Evolutionary conservation across 92 coral and sea anemone genomes (phyloP), one percentile per base, ranked within the genome.

Genomic region (Paragorgia papillata): DNA sequence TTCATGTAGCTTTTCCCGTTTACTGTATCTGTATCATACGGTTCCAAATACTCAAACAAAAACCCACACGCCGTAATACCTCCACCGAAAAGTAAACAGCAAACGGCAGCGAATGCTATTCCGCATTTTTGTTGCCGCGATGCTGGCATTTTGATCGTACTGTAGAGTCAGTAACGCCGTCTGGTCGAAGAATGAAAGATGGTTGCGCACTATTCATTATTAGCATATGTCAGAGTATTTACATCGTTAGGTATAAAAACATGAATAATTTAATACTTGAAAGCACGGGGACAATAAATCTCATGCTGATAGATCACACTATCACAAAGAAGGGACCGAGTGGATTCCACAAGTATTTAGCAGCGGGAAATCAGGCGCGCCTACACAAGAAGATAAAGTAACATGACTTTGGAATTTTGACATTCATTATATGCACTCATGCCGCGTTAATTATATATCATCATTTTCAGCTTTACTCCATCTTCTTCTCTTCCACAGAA

Each of bases 21-120:
- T 1, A 31, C 58, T 0, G 9, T 71, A 19, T 71, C 78, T 18
- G 29, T 32, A 32, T 71, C 51, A 26, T 71, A 71, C 21, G 37
- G 43, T 18, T 71, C 78, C 24, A 50, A 58, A 27, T 32, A 55
- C 9, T 33, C 62, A 51, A 71, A 71, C 37, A 71, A 31, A 0
- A 55, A 19, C 31, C 63, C 62, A 55, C 78, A 71, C 3, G 32
- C 78, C 12, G 33, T 32, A 13, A 71, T 71, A 5, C 57, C 78
- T 21, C 64, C 64, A 13, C 78, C 78, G 2, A 71, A 71, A 1
- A 71, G 12, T 9, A 71, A 48, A 55, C 78, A 71, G n/a, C 49
- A 53, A 15, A 71, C 18, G 25, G 64, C 63, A 2, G 78, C 31
- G 64, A 71, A 71, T 29, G 64, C 64, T 18, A 71, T 10, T n/a